These are phyloP conservation scores for Silurus aristotelis DNA, from an alignment of 2,797 vertebrate genomes.

Conservation along the genomic window DNA sequence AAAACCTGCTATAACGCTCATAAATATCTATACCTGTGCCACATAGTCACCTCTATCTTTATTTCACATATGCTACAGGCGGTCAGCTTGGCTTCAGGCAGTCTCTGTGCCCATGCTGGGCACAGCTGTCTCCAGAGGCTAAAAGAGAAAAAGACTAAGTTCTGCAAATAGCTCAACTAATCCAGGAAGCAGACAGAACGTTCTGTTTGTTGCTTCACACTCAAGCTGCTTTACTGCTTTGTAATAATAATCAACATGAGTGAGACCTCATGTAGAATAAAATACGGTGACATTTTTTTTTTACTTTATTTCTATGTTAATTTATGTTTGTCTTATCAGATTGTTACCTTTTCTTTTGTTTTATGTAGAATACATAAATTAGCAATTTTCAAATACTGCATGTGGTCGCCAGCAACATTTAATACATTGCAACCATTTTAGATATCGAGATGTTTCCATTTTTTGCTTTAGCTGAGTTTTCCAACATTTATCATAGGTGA, in stretches of 20 bases:
- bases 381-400: background rate
- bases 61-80: slow-evolving; percentile 3
- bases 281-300: background rate
- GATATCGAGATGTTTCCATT: background rate
- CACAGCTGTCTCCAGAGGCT: slow-evolving; percentile 62
- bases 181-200: slow-evolving; percentile 62
- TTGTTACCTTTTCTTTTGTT: background rate
- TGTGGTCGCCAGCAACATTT: background rate
- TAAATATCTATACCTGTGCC: background rate
- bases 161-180: slow-evolving; percentile 65
- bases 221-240: slow-evolving; percentile 56
- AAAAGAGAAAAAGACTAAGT: slow-evolving; percentile 48
- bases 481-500: background rate
- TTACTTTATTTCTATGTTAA: background rate
- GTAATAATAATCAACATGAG: slow-evolving; percentile 41
- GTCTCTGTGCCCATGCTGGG: slow-evolving; percentile 37
- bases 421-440: background rate
- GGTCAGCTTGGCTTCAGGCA: slow-evolving; percentile 11
- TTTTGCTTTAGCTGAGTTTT: background rate
- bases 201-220: slow-evolving; percentile 53
- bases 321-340: background rate
- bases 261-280: background rate
- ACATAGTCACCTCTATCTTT: slow-evolving; percentile 19
- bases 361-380: background rate
- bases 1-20: background rate